These are phyloP conservation scores for Gobiocypris rarus DNA, from an alignment of 2,113 vertebrate species.

Conservation along the genomic window DNA sequence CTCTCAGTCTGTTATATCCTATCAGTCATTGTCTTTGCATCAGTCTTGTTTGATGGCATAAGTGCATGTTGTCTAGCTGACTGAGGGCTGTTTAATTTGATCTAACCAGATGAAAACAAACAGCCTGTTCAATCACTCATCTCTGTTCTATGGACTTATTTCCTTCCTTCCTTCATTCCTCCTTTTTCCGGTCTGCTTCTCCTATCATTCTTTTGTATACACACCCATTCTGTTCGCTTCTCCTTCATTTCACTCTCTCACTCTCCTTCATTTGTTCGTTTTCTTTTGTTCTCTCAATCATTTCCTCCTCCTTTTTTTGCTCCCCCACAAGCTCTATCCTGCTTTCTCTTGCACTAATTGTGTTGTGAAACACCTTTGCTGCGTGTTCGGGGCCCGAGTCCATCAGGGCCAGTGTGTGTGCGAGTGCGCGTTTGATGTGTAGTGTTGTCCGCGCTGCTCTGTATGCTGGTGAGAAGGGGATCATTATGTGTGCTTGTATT, in stretches of 20 bases:
- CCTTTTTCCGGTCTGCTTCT: neutral
- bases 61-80: conserved; percentile 81
- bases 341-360: conserved; percentile 67
- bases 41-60: conserved; percentile 79
- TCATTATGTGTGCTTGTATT: conserved; percentile 98
- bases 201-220: neutral
- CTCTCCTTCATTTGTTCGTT: conserved; percentile 23
- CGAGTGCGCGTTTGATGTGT: conserved; percentile 52
- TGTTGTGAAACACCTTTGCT: conserved; percentile 85
- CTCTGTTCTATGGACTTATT: conserved; percentile 11
- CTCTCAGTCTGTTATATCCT: conserved; percentile 10
- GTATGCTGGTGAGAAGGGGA: conserved; percentile 94
- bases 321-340: conserved; percentile 34
- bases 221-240: neutral
- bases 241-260: conserved; percentile 13
- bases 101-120: conserved; percentile 81
- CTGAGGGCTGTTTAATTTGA: conserved; percentile 78
- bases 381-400: conserved; percentile 33
- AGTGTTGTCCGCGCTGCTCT: conserved; percentile 76
- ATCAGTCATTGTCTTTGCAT: neutral
- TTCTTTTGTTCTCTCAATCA: conserved; percentile 32
- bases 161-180: neutral
- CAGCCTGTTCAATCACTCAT: neutral
- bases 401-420: conserved; percentile 19
- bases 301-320: neutral